phyloP scores from a whole-genome alignment of 1,140 invertebrate species.

The Agrypnia vestita region DNA sequence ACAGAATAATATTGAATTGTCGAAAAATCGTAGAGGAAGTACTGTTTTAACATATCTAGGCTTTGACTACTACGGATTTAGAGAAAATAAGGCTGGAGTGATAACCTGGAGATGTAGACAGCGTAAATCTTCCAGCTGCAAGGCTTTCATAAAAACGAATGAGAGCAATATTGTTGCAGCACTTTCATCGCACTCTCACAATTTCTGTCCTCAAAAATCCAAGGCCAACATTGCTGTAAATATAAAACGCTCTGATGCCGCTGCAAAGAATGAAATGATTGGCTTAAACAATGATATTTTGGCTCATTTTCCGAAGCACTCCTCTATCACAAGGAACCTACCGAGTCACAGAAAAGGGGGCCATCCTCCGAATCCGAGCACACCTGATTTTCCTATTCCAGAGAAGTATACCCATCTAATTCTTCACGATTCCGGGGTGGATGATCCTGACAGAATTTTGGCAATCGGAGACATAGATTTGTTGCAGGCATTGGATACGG shows the following conservation, averaged over 20 bases:
- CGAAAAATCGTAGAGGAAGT: too few relatives aligned
- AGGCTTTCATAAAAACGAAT: too few relatives aligned
- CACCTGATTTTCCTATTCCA: slow-evolving; percentile 35
- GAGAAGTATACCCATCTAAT: slow-evolving; percentile 43
- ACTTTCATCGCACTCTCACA: not conserved
- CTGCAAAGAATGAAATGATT: slow-evolving; percentile 8
- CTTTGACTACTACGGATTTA: too few relatives aligned
- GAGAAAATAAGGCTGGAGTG: too few relatives aligned
- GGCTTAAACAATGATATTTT: not conserved
- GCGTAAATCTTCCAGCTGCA: too few relatives aligned
- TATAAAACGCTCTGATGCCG: slow-evolving; percentile 28
- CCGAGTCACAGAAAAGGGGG: slow-evolving; percentile 10
- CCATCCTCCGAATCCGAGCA: slow-evolving; percentile 4
- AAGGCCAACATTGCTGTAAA: slow-evolving; percentile 31
- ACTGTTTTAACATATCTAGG: too few relatives aligned
- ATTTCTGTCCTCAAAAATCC: slow-evolving; percentile 7
- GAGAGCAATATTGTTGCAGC: too few relatives aligned
- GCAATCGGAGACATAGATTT: slow-evolving; percentile 22
- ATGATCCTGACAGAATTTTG: slow-evolving; percentile 45
- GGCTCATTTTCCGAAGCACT: slow-evolving; percentile 14
- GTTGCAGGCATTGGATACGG: not conserved
- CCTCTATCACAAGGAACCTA: slow-evolving; percentile 7
- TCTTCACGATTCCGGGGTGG: slow-evolving; percentile 33
- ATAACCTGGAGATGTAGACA: too few relatives aligned
- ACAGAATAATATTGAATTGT: too few relatives aligned